These are phyloP conservation scores for Chrysemys picta DNA, from an alignment of 2,113 vertebrate species.

Conservation along the genomic window DNA sequence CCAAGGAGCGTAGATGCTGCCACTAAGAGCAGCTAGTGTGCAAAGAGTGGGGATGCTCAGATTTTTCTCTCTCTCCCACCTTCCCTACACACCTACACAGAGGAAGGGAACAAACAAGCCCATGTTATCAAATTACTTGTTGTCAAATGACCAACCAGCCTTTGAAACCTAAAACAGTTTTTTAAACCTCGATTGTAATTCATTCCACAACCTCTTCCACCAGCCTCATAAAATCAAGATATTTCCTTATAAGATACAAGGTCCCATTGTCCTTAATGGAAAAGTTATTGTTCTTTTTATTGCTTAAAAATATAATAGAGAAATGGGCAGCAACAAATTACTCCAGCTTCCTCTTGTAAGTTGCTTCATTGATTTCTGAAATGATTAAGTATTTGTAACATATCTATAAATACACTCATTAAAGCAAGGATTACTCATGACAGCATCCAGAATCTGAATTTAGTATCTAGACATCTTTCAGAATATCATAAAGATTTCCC, in stretches of 20 bases:
- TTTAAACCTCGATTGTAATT: background rate
- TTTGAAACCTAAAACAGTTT: background rate
- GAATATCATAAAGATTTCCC: slow-evolving; percentile 30
- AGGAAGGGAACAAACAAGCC: background rate
- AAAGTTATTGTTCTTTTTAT: background rate
- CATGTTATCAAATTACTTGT: background rate
- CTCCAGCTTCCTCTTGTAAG: slow-evolving; percentile 25
- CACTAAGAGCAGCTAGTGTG: background rate
- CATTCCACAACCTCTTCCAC: background rate
- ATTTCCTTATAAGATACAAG: background rate
- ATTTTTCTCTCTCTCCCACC: background rate
- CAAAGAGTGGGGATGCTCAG: background rate
- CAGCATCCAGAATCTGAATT: slow-evolving; percentile 38
- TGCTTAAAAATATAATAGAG: background rate
- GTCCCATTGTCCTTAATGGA: background rate
- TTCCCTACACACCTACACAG: background rate
- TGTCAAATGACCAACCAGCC: background rate
- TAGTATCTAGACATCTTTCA: slow-evolving; percentile 31
- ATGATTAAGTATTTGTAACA: slow-evolving; percentile 30
- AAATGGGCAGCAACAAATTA: slow-evolving; percentile 13
- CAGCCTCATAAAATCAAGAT: background rate
- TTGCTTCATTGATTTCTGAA: slow-evolving; percentile 49
- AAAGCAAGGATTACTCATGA: slow-evolving; percentile 23
- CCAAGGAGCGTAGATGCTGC: background rate
- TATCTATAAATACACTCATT: slow-evolving; percentile 51